Base-by-base conservation (phyloP, 1,140 invertebrate species). In the Acromyrmex echinatior region DNA sequence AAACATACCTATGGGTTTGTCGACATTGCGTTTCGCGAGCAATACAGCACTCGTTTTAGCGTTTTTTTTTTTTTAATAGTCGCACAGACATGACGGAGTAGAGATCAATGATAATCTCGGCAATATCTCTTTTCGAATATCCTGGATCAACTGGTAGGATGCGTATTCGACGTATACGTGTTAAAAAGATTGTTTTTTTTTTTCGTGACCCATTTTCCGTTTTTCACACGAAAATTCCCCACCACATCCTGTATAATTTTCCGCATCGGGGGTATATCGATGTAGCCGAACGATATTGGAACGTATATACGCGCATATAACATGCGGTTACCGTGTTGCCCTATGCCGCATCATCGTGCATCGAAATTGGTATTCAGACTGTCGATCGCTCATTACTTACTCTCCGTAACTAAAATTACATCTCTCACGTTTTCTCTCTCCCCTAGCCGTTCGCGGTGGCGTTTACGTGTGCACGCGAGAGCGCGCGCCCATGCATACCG, bases 351-450 rank as follows among this genome's bases (percentile, higher is more conserved):
- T 70, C 82, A 65, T 86, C 86, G 76, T 65, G 86, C 76, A 91
- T 86, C 82, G 91, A 92, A 93, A 94, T 94, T 94, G 92, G 91
- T 92, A 92, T 93, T 94, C 93, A 93, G 93, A 84, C 86, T 89
- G 91, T 91, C 92, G 93, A 94, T 94, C 93, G 90, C 93, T 94
- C 93, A 94, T 94, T 94, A 94, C 93, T 94, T 88, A 91, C 91
- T 90, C 90, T 89, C 85, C 86, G 87, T 89, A 89, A 92, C 85
- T 92, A 90, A 94, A 95, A 95, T 94, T 94, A 94, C 92, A 94
- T 91, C 93, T 94, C 90, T 88, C 94, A 93, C 93, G 93, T 93
- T 93, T 92, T 71, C 91, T 89, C 85, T 71, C 85, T 68, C 85
- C 53, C 78, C 74, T 65, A 63, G 68, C 28, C 53, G 62, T 63